Evolutionary conservation across 2,888 invertebrate species (phyloP).

Genomic region (Standfussiana lucernea): DNA sequence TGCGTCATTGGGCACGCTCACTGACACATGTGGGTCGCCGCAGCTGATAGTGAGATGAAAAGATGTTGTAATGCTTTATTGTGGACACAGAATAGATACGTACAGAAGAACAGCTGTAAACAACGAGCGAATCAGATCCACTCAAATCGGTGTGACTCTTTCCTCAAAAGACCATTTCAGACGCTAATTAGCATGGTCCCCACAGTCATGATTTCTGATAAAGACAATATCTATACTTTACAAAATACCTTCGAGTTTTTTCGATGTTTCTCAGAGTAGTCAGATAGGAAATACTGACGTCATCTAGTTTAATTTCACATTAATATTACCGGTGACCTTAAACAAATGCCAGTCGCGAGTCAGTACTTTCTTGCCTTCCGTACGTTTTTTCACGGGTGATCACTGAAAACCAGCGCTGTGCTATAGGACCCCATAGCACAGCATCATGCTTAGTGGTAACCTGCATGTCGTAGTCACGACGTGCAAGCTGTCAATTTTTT

Average conservation of each 20-base stretch:
- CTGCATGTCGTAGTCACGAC: too few species aligned
- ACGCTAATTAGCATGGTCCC: not conserved
- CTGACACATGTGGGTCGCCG: constrained; percentile 49
- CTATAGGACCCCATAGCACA: too few species aligned
- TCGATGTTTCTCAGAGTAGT: not conserved
- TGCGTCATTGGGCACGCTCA: constrained; percentile 38
- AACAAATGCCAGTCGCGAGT: constrained; percentile 1
- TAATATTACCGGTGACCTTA: not conserved
- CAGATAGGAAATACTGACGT: not conserved
- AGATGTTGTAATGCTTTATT: constrained; percentile 52
- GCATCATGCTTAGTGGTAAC: too few species aligned
- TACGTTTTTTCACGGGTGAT: too few species aligned
- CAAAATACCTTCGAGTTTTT: not conserved
- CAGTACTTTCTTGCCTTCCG: too few species aligned
- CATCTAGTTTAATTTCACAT: not conserved
- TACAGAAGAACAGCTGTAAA: constrained; percentile 1
- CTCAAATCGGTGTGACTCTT: not conserved
- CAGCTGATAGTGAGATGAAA: constrained; percentile 68
- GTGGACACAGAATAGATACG: not conserved
- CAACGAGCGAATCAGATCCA: not conserved
- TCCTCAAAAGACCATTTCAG: not conserved
- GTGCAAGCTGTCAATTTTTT: too few species aligned
- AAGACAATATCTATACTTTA: not conserved
- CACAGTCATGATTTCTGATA: not conserved
- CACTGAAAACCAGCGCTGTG: too few species aligned